Conservation (phyloP, 2,888 invertebrate species). For the Conomelus anceps region DNA sequence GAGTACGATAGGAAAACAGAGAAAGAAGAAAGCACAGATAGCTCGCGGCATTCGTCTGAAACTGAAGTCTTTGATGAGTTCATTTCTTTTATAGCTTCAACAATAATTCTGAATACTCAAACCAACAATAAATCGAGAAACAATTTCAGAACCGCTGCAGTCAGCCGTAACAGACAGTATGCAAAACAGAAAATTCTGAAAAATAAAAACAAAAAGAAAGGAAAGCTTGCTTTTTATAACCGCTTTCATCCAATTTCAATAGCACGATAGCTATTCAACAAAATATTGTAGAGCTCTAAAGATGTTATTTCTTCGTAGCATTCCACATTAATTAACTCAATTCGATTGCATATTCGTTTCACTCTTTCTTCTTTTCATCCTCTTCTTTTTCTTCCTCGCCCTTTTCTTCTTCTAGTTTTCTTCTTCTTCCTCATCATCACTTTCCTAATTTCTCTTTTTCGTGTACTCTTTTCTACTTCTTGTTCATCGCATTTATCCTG, state of each 20-base stretch:
- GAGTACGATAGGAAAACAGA: too few relatives aligned
- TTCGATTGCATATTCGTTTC: neutral
- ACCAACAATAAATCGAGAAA: neutral
- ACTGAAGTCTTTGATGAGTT: neutral
- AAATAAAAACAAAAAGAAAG: neutral
- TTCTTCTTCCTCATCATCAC: too few relatives aligned
- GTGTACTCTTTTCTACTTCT: too few relatives aligned
- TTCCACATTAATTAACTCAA: neutral
- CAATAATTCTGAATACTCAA: neutral
- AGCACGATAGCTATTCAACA: neutral
- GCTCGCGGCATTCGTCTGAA: neutral
- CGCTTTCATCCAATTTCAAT: neutral
- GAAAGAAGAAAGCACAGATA: too few relatives aligned
- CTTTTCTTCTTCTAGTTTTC: too few relatives aligned
- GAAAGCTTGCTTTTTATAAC: neutral
- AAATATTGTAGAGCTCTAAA: neutral
- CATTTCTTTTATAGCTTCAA: neutral
- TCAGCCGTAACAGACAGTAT: neutral
- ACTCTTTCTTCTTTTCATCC: neutral
- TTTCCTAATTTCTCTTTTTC: too few relatives aligned
- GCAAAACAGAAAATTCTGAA: neutral
- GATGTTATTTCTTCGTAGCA: neutral
- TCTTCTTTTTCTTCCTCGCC: neutral
- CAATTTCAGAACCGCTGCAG: neutral
- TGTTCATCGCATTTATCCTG: too few relatives aligned